Evolutionary conservation across 1,140 invertebrate genomes (phyloP).

Genomic region (Bombus affinis): DNA sequence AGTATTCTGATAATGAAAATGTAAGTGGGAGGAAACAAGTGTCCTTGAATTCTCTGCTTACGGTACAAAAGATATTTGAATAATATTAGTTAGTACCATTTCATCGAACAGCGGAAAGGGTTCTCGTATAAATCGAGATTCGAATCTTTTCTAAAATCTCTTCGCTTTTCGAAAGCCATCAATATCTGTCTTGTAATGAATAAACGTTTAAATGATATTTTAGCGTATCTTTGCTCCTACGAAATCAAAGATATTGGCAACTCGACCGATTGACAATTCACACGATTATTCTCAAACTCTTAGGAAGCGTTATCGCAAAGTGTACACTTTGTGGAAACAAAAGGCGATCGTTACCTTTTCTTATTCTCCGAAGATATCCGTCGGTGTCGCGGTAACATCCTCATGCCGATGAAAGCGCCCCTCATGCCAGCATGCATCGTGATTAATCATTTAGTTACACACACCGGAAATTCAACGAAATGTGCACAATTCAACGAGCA

Average conservation of each 20-base stretch:
- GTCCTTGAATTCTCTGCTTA: not conserved
- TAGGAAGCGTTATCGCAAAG: not conserved
- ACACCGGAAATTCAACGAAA: slow-evolving; percentile 12
- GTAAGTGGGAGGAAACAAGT: not conserved
- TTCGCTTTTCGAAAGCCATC: too few relatives aligned
- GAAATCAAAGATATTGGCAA: too few relatives aligned
- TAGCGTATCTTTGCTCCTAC: too few relatives aligned
- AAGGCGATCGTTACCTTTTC: slow-evolving; percentile 75
- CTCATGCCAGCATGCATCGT: slow-evolving; percentile 78
- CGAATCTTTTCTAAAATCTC: too few relatives aligned
- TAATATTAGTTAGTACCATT: not conserved
- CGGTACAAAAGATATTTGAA: not conserved
- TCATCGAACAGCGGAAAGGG: not conserved
- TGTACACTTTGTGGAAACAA: not conserved
- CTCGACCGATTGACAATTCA: not conserved
- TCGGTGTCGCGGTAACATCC: slow-evolving; percentile 49
- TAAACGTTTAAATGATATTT: too few relatives aligned
- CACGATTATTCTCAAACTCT: not conserved
- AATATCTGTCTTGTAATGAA: too few relatives aligned
- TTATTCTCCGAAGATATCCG: slow-evolving; percentile 68
- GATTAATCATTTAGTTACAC: slow-evolving; percentile 32
- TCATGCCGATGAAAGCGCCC: slow-evolving; percentile 72
- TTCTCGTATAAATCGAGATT: not conserved
- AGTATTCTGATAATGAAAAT: not conserved
- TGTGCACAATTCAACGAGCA: not conserved